phyloP scores from a whole-genome alignment of 2,888 invertebrate species.

The Lordiphosa andalusiaca region DNA sequence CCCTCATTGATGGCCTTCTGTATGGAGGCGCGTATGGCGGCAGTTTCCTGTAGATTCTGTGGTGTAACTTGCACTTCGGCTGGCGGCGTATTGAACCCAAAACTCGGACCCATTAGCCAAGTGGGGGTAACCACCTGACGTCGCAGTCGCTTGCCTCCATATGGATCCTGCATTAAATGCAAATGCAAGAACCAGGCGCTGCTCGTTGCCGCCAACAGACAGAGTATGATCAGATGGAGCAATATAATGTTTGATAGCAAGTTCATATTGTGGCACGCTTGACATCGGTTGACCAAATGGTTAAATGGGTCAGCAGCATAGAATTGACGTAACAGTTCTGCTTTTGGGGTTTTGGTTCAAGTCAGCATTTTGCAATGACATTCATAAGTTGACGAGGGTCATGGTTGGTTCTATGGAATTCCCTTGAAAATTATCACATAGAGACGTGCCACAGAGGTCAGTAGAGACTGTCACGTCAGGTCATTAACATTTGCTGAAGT shows the following conservation, averaged over 20 bases:
- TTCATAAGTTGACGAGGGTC: constrained; percentile 1
- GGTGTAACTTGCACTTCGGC: constrained; percentile 52
- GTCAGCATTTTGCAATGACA: constrained; percentile 11
- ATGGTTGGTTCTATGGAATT: neutral
- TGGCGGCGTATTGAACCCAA: constrained; percentile 6
- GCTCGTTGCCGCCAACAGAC: neutral
- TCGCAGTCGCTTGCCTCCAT: constrained; percentile 2
- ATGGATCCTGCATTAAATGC: neutral
- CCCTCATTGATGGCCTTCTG: constrained; percentile 63
- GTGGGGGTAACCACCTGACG: constrained; percentile 67
- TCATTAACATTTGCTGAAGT: too few species aligned
- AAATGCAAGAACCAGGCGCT: constrained; percentile 12
- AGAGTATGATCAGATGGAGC: too few species aligned
- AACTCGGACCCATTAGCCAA: constrained; percentile 50
- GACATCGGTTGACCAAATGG: neutral
- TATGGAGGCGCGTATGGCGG: constrained; percentile 56
- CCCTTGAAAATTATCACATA: too few species aligned
- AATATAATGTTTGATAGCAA: too few species aligned
- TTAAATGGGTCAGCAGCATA: constrained; percentile 1
- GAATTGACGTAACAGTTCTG: neutral
- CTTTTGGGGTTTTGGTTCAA: neutral
- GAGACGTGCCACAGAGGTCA: too few species aligned
- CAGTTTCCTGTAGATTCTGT: constrained; percentile 58
- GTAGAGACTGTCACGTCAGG: too few species aligned
- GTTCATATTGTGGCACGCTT: too few species aligned